A percentile compares a stretch with the other conserved stretches of the same genome.
Evolutionary conservation across 2,888 invertebrate genomes (phyloP).

Genomic region (Merodon equestris): DNA sequence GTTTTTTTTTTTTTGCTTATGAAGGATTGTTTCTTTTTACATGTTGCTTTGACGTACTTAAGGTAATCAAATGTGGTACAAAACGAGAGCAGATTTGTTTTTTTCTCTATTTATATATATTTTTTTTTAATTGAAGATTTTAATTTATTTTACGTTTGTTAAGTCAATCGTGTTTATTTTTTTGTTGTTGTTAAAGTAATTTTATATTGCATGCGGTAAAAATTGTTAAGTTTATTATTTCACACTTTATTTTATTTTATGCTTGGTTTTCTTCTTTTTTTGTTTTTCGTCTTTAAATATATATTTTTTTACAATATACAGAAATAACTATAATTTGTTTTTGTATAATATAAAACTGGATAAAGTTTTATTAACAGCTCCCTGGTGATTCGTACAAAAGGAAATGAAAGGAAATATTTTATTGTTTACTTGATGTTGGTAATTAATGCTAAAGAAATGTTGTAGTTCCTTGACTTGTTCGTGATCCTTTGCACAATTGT

Average conservation of each 20-base stretch:
- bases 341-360: conserved; percentile 53
- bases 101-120: conserved; percentile 18
- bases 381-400: conserved; percentile 48
- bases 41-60: neutral
- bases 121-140: conserved; percentile 28
- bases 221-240: conserved; percentile 70
- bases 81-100: conserved; percentile 58
- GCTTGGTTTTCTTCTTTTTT: conserved; percentile 25
- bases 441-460: conserved; percentile 12
- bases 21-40: conserved; percentile 15
- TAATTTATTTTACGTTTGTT: conserved; percentile 34
- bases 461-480: conserved; percentile 7
- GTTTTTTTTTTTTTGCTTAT: conserved; percentile 36
- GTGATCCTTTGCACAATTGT: conserved; percentile 1
- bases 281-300: conserved; percentile 24
- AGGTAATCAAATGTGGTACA: conserved; percentile 60
- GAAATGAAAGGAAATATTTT: conserved; percentile 28
- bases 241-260: conserved; percentile 49
- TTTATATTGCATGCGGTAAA: conserved; percentile 70
- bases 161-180: conserved; percentile 33
- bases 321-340: conserved; percentile 46
- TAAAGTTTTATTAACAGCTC: conserved; percentile 42
- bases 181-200: conserved; percentile 74
- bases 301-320: conserved; percentile 60
- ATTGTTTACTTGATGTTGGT: conserved; percentile 30